Conservation (phyloP, 2,888 invertebrate genomes). For the Galeruca laticollis region DNA sequence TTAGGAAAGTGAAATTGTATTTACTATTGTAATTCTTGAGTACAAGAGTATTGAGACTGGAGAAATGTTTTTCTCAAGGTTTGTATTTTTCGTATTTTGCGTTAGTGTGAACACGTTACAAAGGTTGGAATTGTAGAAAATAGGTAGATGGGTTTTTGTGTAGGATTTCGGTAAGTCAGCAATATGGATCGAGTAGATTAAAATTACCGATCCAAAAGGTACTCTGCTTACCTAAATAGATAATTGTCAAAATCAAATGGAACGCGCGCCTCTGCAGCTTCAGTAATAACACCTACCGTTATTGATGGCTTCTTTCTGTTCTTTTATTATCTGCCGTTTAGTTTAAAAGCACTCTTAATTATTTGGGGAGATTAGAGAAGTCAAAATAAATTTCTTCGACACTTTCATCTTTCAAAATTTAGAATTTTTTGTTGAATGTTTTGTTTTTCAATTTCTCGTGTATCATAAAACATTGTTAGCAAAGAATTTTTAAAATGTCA, state of each 20-base stretch:
- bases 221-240: too few relatives aligned
- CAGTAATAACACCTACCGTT: constrained; percentile 1
- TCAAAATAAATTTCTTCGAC: constrained; percentile 36
- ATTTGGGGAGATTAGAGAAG: constrained; percentile 32
- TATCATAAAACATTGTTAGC: background rate
- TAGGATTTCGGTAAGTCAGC: too few relatives aligned
- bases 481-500: background rate
- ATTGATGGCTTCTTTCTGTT: constrained; percentile 25
- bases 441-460: constrained; percentile 1
- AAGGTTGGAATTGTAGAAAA: too few relatives aligned
- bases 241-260: background rate
- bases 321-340: constrained; percentile 37
- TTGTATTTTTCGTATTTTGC: too few relatives aligned
- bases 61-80: too few relatives aligned
- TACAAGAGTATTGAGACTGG: too few relatives aligned
- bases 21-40: too few relatives aligned
- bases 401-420: constrained; percentile 37
- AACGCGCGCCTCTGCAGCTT: background rate
- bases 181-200: too few relatives aligned
- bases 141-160: too few relatives aligned
- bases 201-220: too few relatives aligned
- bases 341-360: constrained; percentile 41
- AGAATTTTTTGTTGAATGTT: constrained; percentile 11
- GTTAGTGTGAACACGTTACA: too few relatives aligned
- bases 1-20: too few relatives aligned